Percentiles rank a stretch among this genome's conserved stretches.
Conservation (phyloP, 1,140 invertebrate genomes). For the Ostrea denselamellosa region DNA sequence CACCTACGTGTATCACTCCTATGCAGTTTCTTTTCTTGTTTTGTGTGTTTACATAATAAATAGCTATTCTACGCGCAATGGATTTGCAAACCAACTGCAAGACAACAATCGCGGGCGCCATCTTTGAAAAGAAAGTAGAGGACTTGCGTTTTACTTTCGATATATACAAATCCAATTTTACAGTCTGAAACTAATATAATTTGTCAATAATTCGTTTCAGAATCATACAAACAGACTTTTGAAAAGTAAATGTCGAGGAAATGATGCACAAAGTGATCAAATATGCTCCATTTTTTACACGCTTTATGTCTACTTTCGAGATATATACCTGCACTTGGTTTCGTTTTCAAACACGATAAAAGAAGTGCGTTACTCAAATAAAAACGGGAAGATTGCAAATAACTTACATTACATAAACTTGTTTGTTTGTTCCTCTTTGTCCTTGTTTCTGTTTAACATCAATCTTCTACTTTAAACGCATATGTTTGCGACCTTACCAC, state of each 20-base stretch:
- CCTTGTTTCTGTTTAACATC: not conserved
- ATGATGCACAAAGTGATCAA: not conserved
- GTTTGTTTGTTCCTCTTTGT: not conserved
- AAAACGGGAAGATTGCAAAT: not conserved
- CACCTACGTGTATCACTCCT: no score
- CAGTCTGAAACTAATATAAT: not conserved
- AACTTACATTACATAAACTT: slow-evolving; percentile 6
- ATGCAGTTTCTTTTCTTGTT: no score
- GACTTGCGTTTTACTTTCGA: slow-evolving; percentile 30
- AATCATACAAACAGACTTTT: not conserved
- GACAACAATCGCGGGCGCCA: not conserved
- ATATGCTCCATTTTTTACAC: not conserved
- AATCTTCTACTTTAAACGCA: slow-evolving; percentile 19
- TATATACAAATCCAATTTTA: not conserved
- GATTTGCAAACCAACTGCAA: not conserved
- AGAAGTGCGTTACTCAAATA: not conserved
- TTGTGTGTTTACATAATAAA: no score
- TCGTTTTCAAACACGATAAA: slow-evolving; percentile 29
- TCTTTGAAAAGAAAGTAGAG: slow-evolving; percentile 38
- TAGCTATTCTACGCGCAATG: not conserved
- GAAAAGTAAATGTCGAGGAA: not conserved
- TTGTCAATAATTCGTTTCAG: not conserved
- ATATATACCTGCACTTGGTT: slow-evolving; percentile 17
- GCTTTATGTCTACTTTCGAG: slow-evolving; percentile 18
- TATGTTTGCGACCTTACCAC: slow-evolving; percentile 33